Conservation (phyloP, 2,113 vertebrate genomes). For the Procavia capensis region DNA sequence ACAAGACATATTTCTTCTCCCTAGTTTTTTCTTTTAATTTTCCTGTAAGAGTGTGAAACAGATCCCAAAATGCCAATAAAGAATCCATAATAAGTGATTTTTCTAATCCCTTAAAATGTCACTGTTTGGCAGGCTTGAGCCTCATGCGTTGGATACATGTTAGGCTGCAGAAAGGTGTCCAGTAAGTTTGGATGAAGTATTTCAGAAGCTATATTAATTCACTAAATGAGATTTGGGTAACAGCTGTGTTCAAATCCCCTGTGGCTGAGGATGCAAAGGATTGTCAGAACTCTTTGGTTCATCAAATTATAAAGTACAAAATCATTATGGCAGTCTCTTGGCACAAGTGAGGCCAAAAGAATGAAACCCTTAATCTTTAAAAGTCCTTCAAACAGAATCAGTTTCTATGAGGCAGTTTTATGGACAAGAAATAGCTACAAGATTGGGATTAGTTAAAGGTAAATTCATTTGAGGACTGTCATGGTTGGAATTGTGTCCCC, state of each 20-base stretch:
- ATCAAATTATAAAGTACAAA: slow-evolving; percentile 54
- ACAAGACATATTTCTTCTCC: not conserved
- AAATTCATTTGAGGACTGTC: not conserved
- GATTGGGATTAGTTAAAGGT: not conserved
- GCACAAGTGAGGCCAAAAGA: slow-evolving; percentile 7
- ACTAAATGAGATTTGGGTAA: slow-evolving; percentile 58
- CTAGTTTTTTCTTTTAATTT: not conserved
- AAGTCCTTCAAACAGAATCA: not conserved
- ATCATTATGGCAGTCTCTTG: slow-evolving; percentile 54
- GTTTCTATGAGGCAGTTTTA: not conserved
- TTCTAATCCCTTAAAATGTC: not conserved
- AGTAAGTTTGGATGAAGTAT: slow-evolving; percentile 12
- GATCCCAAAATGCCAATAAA: not conserved
- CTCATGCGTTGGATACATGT: not conserved
- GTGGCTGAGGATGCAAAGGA: slow-evolving; percentile 49
- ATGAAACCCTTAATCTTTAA: slow-evolving; percentile 20
- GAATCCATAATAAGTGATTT: not conserved
- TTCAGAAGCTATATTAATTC: slow-evolving; percentile 27
- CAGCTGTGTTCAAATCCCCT: slow-evolving; percentile 15
- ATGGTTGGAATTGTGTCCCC: too few relatives aligned
- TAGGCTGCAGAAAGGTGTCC: not conserved
- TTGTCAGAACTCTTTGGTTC: slow-evolving; percentile 67
- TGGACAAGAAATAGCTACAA: not conserved
- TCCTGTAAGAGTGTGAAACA: not conserved
- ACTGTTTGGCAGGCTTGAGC: not conserved